A percentile compares a stretch with the other conserved stretches of the same genome.
Evolutionary conservation across 1,140 invertebrate species (phyloP).

Genomic region (Glossosoma conforme): DNA sequence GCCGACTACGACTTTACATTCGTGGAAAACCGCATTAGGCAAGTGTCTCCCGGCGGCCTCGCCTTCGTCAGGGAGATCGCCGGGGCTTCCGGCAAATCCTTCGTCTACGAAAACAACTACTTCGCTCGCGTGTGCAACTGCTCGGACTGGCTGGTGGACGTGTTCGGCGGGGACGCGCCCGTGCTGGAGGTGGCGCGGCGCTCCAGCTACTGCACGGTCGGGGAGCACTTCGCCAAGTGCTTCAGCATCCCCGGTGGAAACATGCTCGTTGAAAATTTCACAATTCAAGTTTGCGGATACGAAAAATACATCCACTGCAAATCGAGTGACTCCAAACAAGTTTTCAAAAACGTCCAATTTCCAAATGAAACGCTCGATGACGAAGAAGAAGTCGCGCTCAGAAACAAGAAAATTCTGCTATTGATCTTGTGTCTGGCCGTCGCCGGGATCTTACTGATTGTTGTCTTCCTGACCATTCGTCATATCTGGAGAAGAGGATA

Average conservation of each 20-base stretch:
- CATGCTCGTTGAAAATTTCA: slow-evolving; percentile 59
- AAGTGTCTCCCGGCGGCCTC: slow-evolving; percentile 48
- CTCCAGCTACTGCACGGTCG: slow-evolving; percentile 59
- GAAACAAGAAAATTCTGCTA: slow-evolving; percentile 35
- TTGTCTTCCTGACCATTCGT: slow-evolving; percentile 4
- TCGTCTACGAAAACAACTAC: slow-evolving; percentile 56
- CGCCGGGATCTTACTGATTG: slow-evolving; percentile 6
- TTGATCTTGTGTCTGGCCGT: slow-evolving; percentile 11
- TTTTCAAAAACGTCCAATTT: too few relatives aligned
- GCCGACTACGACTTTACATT: slow-evolving; percentile 52
- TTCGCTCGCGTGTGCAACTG: slow-evolving; percentile 60
- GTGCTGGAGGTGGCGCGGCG: slow-evolving; percentile 44
- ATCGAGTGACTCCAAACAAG: slow-evolving; percentile 41
- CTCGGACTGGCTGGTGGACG: slow-evolving; percentile 53
- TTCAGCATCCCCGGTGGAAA: slow-evolving; percentile 58
- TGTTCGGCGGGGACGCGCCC: slow-evolving; percentile 43
- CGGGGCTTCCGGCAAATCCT: slow-evolving; percentile 37
- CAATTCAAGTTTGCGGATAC: slow-evolving; percentile 53
- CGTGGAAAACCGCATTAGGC: slow-evolving; percentile 56
- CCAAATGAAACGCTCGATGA: too few relatives aligned
- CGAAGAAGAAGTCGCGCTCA: slow-evolving; percentile 11
- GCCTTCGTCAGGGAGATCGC: slow-evolving; percentile 53
- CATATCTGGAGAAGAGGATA: slow-evolving; percentile 10
- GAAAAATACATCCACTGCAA: slow-evolving; percentile 46
- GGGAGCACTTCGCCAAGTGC: slow-evolving; percentile 53